A percentile compares a stretch with the other conserved stretches of the same genome.
phyloP scores from a whole-genome alignment of 1,140 invertebrate genomes.

The Eueides isabella region DNA sequence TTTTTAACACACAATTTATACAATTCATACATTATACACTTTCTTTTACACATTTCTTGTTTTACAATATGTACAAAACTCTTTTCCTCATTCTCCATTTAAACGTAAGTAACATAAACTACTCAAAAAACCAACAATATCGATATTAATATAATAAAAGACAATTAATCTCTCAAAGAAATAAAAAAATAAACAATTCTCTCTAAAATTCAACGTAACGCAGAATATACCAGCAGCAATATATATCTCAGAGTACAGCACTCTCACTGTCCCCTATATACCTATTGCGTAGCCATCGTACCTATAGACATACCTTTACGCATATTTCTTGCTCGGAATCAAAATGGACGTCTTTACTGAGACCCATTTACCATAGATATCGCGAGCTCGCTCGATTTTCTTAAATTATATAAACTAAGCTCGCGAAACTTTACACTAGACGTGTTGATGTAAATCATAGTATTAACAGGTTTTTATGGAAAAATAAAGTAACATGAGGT shows the following conservation, averaged over 20 bases:
- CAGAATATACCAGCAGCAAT: slow-evolving; percentile 11
- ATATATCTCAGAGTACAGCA: slow-evolving; percentile 23
- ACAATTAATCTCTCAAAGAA: too few species aligned
- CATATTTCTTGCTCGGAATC: slow-evolving; percentile 30
- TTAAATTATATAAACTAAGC: background rate
- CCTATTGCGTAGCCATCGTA: background rate
- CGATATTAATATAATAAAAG: too few species aligned
- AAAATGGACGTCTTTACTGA: slow-evolving; percentile 27
- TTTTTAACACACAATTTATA: too few species aligned
- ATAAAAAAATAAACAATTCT: background rate
- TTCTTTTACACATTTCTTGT: too few species aligned
- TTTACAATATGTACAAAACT: too few species aligned
- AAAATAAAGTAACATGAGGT: too few species aligned
- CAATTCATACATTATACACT: too few species aligned
- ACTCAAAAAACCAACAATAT: too few species aligned
- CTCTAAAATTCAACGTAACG: background rate
- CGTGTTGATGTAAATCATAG: background rate
- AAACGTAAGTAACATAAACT: too few species aligned
- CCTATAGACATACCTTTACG: slow-evolving; percentile 23
- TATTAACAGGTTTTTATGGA: background rate
- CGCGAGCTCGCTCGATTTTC: background rate
- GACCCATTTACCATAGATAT: slow-evolving; percentile 18
- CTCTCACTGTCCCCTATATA: slow-evolving; percentile 25
- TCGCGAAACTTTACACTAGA: background rate
- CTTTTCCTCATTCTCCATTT: too few species aligned